Evolutionary conservation across 2,888 invertebrate species (phyloP).

Genomic region (Euspilapteryx auroguttella): DNA sequence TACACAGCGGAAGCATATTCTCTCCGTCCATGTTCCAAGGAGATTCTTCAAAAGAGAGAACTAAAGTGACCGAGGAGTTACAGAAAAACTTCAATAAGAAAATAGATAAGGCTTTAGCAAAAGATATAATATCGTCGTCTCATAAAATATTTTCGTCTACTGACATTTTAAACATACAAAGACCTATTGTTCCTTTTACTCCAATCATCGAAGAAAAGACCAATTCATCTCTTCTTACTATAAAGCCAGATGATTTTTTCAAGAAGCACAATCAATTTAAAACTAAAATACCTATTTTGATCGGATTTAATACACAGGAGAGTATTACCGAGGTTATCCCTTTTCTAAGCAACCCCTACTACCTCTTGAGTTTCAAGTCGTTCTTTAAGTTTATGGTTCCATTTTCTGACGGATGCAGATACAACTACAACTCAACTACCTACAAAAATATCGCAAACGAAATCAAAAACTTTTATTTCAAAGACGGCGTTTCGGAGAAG

Average conservation of each 20-base stretch:
- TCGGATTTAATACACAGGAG: constrained; percentile 55
- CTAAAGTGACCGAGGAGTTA: not conserved
- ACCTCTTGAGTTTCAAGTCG: constrained; percentile 23
- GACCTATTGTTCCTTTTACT: constrained; percentile 35
- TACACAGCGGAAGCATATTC: constrained; percentile 42
- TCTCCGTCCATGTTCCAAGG: constrained; percentile 14
- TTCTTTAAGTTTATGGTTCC: constrained; percentile 43
- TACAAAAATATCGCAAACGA: constrained; percentile 22
- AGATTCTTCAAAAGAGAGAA: not conserved
- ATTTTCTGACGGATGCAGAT: constrained; percentile 27
- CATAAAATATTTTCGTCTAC: constrained; percentile 27
- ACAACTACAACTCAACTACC: constrained; percentile 18
- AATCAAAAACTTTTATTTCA: constrained; percentile 35
- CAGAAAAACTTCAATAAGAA: constrained; percentile 17
- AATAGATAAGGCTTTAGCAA: constrained; percentile 17
- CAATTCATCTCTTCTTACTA: constrained; percentile 20
- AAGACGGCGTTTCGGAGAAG: constrained; percentile 19
- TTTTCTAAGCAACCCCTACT: constrained; percentile 30
- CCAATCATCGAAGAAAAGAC: constrained; percentile 25
- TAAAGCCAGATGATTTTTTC: constrained; percentile 15
- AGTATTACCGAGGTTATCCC: constrained; percentile 43
- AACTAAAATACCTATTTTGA: constrained; percentile 28
- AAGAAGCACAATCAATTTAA: constrained; percentile 9
- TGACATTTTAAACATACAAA: constrained; percentile 31
- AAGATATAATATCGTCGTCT: constrained; percentile 23